Evolutionary conservation across 1,140 invertebrate genomes (phyloP).

Genomic region (Penaeus indicus): DNA sequence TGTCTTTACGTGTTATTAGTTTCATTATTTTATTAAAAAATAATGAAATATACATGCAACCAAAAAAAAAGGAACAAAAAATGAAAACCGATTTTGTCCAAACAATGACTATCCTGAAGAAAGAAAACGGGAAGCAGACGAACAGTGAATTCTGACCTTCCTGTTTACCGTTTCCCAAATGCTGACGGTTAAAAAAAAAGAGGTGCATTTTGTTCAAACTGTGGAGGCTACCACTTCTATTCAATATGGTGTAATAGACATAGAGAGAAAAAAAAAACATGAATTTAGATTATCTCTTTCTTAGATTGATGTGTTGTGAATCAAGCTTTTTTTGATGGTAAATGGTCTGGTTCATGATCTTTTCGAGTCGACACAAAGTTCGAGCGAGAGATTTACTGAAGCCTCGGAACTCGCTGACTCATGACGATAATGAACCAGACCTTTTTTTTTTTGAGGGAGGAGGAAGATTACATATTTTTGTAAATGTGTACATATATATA

Average conservation of each 20-base stretch:
- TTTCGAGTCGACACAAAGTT: not conserved
- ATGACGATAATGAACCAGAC: not conserved
- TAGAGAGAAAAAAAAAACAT: no score
- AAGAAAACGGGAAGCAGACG: no score
- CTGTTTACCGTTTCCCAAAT: no score
- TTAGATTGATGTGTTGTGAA: slow-evolving; percentile 43
- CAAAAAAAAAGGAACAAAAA: no score
- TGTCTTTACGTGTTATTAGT: not conserved
- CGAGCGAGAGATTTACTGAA: not conserved
- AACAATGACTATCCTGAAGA: no score
- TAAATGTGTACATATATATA: slow-evolving; percentile 30
- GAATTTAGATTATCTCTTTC: slow-evolving; percentile 22
- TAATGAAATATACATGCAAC: no score
- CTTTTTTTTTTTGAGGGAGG: slow-evolving; percentile 4
- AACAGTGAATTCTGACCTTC: no score
- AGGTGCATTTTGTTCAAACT: slow-evolving; percentile 57
- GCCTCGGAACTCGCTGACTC: not conserved
- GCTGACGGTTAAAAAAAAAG: no score
- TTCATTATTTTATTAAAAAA: no score
- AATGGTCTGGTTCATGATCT: slow-evolving; percentile 29
- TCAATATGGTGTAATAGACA: slow-evolving; percentile 31
- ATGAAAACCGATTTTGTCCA: no score
- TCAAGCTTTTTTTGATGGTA: slow-evolving; percentile 24
- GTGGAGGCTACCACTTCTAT: slow-evolving; percentile 59
- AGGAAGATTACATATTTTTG: slow-evolving; percentile 26